Evolutionary conservation across 2,113 vertebrate species (phyloP).

Genomic region (Typhlomys cinereus): DNA sequence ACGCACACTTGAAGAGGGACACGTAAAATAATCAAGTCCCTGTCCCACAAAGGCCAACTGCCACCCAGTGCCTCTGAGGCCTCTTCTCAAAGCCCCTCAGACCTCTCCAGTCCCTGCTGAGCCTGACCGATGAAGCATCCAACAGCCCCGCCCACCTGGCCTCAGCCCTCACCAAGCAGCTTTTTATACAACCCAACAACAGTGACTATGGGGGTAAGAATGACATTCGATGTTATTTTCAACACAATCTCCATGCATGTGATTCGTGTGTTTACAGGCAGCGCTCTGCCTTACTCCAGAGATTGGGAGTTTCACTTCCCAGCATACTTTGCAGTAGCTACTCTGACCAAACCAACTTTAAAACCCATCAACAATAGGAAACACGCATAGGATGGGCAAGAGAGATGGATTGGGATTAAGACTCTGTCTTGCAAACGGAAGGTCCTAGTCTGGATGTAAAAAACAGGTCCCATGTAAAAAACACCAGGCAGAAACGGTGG

Average conservation of each 20-base stretch:
- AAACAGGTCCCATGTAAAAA: too few species aligned
- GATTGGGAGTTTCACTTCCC: neutral
- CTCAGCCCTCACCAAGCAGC: fast-evolving
- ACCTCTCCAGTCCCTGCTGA: neutral
- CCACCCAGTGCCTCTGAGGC: neutral
- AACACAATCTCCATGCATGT: neutral
- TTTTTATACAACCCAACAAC: too few species aligned
- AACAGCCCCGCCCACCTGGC: neutral
- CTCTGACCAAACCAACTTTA: neutral
- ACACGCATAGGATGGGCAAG: too few species aligned
- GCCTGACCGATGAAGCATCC: neutral
- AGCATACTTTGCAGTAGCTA: neutral
- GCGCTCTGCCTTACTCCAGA: neutral
- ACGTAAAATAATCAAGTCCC: neutral
- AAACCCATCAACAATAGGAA: neutral
- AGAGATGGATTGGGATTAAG: too few species aligned
- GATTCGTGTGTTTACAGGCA: neutral
- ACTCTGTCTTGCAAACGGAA: too few species aligned
- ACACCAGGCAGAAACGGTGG: too few species aligned
- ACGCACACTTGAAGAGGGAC: too few species aligned
- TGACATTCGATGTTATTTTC: neutral
- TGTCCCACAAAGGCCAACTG: neutral
- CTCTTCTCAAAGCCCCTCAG: neutral
- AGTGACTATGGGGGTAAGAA: too few species aligned
- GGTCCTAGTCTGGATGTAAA: too few species aligned